Conservation (phyloP, 2,113 vertebrate species). For the Piprites chloris region DNA sequence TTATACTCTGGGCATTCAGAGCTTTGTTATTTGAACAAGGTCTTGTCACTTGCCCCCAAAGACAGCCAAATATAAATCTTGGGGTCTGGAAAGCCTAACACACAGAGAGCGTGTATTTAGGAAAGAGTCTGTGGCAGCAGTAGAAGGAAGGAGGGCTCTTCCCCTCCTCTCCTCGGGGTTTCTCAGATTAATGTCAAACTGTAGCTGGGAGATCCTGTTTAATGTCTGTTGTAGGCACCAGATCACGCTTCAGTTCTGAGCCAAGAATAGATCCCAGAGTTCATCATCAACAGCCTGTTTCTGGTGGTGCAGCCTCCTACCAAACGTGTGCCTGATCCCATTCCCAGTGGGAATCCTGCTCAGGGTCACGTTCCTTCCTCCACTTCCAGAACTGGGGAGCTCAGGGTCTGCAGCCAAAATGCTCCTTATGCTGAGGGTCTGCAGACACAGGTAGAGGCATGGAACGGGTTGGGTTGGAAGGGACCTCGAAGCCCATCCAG, state of each 20-base stretch:
- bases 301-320: neutral
- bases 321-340: neutral
- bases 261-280: constrained; percentile 26
- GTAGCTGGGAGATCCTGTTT: neutral
- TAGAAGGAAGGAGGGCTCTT: neutral
- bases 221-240: neutral
- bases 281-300: neutral
- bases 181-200: neutral
- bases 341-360: neutral
- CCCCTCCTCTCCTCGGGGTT: neutral
- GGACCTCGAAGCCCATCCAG: neutral
- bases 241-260: neutral
- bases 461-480: accelerated
- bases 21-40: neutral
- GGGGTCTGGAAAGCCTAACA: neutral
- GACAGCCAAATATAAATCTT: neutral
- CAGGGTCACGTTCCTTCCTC: neutral
- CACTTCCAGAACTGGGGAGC: accelerated
- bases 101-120: neutral
- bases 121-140: neutral
- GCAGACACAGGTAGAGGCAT: neutral
- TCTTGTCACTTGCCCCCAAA: neutral
- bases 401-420: neutral
- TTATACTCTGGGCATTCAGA: neutral
- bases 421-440: neutral